Evolutionary conservation across 2,113 vertebrate species (phyloP).

Genomic region (Dasyurus viverrinus): DNA sequence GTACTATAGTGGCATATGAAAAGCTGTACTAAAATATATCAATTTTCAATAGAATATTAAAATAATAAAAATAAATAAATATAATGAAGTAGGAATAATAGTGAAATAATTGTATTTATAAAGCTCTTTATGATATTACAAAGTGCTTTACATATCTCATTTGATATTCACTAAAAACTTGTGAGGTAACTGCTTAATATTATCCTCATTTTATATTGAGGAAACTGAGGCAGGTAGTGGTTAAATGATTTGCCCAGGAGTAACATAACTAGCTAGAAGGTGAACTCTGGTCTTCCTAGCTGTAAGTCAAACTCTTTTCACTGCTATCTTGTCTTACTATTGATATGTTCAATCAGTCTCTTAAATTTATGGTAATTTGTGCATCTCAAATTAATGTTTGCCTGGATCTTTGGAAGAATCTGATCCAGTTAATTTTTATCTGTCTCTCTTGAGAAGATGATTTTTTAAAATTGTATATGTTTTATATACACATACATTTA

Average conservation of each 20-base stretch:
- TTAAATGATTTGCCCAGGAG: neutral
- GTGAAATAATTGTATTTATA: neutral
- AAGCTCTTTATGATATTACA: neutral
- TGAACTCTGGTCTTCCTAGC: neutral
- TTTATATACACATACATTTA: neutral
- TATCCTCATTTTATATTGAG: neutral
- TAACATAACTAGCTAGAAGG: neutral
- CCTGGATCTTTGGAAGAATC: neutral
- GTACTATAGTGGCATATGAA: neutral
- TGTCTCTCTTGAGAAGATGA: neutral
- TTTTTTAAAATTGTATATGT: neutral
- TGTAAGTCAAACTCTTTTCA: neutral
- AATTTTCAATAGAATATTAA: neutral
- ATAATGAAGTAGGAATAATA: neutral
- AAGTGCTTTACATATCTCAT: neutral
- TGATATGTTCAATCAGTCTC: neutral
- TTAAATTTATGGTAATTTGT: neutral
- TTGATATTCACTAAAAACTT: neutral
- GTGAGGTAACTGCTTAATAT: neutral
- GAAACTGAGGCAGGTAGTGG: neutral
- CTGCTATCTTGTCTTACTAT: neutral
- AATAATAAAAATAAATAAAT: neutral
- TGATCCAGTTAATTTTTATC: neutral
- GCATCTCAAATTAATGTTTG: neutral
- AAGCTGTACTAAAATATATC: neutral